A percentile compares a stretch with the other conserved stretches of the same genome.
These are phyloP conservation scores for Choristoneura rosaceana DNA, from an alignment of 2,888 invertebrate species.

Conservation along the genomic window DNA sequence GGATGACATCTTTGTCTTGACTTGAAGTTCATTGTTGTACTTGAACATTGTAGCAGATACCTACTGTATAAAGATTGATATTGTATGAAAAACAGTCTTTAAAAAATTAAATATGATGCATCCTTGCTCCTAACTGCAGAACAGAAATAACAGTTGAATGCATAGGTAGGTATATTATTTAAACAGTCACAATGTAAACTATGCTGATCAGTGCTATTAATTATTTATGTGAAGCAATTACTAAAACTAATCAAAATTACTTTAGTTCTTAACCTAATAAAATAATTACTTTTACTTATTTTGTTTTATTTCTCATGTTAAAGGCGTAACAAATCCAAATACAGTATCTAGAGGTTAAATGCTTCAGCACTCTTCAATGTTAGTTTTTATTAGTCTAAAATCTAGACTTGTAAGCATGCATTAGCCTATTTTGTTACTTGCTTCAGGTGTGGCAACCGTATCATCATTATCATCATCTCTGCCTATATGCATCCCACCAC, in stretches of 20 bases:
- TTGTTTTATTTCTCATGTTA: background rate
- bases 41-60: background rate
- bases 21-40: no score
- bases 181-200: conserved; percentile 5
- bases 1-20: no score
- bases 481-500: no score
- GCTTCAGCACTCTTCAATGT: no score
- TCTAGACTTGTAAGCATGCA: no score
- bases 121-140: background rate
- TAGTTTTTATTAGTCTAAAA: no score
- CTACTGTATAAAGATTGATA: background rate
- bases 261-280: conserved; percentile 7
- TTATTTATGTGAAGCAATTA: background rate
- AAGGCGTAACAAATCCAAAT: background rate
- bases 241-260: conserved; percentile 1
- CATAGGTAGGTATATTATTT: background rate
- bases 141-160: background rate
- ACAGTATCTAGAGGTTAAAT: no score
- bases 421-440: no score
- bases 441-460: no score
- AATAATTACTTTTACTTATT: conserved; percentile 3
- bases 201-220: background rate
- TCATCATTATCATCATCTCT: no score
- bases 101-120: background rate
- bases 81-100: background rate